These are phyloP conservation scores for Erythrocercus mccallii DNA, from an alignment of 2,113 vertebrate genomes.

Conservation along the genomic window DNA sequence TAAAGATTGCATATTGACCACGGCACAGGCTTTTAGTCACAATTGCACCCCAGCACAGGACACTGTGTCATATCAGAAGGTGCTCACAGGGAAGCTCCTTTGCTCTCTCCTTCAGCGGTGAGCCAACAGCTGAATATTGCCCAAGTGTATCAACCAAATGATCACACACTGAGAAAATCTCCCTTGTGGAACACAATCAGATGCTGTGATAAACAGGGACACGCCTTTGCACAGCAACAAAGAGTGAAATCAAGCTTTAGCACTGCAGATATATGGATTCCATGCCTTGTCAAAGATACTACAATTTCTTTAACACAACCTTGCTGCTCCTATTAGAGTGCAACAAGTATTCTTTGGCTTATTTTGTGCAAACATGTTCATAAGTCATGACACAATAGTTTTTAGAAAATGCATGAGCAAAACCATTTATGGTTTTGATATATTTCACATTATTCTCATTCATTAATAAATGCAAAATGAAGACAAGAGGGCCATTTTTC, in stretches of 20 bases:
- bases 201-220: background rate
- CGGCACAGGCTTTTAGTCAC: background rate
- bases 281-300: background rate
- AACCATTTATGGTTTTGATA: background rate
- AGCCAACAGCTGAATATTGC: background rate
- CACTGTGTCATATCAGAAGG: background rate
- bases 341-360: background rate
- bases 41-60: background rate
- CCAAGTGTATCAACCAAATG: background rate
- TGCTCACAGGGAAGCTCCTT: background rate
- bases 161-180: background rate
- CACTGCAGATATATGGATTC: background rate
- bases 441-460: background rate
- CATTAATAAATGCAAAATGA: background rate
- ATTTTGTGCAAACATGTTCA: background rate
- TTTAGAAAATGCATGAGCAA: background rate
- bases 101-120: background rate
- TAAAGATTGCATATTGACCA: background rate
- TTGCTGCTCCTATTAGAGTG: background rate
- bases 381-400: background rate
- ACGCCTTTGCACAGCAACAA: rapidly evolving
- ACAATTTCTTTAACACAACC: background rate
- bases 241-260: background rate
- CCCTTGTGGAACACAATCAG: background rate
- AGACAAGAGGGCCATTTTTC: background rate